These are phyloP conservation scores for Atherinosoma microstoma DNA, from an alignment of 2,797 vertebrate species.

Conservation along the genomic window DNA sequence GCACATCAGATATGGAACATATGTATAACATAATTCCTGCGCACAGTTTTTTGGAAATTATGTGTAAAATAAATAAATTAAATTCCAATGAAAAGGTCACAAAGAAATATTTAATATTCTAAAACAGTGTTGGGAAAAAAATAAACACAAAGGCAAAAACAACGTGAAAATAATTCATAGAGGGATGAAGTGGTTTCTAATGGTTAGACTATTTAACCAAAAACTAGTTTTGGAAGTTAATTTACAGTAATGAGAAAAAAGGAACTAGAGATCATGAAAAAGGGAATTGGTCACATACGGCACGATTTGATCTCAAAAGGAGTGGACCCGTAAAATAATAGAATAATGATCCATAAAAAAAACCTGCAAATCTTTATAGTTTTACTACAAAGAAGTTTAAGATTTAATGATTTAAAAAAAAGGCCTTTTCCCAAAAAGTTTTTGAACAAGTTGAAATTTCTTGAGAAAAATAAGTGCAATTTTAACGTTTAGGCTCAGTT, in stretches of 20 bases:
- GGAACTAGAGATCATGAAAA: conserved; percentile 7
- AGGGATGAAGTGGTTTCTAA: no score
- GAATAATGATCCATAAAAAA: neutral
- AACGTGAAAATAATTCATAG: no score
- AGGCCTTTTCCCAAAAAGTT: neutral
- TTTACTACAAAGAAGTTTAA: neutral
- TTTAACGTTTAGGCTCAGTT: no score
- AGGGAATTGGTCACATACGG: neutral
- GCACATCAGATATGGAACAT: neutral
- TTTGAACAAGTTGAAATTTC: neutral
- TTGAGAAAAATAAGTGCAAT: no score
- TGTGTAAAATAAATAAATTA: neutral
- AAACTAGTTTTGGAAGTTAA: neutral
- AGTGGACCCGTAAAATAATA: no score
- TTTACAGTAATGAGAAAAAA: conserved; percentile 3
- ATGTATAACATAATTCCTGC: no score
- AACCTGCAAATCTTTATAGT: neutral
- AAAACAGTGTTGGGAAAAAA: no score
- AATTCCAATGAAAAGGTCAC: neutral
- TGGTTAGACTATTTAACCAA: neutral
- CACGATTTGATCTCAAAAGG: no score
- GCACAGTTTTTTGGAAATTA: neutral
- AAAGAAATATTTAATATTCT: neutral
- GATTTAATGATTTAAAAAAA: no score
- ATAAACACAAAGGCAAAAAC: no score